Evolutionary conservation across 2,113 vertebrate genomes (phyloP).

Genomic region (Sinocyclocheilus anophthalmus): DNA sequence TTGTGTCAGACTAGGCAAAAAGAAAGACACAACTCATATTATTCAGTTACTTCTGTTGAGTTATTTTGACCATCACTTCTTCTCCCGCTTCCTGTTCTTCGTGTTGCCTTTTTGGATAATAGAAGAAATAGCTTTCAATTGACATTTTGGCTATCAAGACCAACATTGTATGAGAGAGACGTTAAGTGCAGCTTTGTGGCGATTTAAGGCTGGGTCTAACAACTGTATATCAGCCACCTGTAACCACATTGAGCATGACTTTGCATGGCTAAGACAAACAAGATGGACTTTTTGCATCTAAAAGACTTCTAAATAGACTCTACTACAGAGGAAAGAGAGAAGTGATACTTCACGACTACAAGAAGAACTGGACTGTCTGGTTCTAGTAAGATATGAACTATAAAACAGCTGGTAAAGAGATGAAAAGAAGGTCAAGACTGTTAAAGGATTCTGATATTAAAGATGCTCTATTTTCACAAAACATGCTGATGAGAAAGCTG

Average conservation of each 20-base stretch:
- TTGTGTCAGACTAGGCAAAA: background rate
- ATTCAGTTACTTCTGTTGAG: background rate
- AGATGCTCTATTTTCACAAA: constrained; percentile 53
- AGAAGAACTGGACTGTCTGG: background rate
- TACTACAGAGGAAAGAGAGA: constrained; percentile 57
- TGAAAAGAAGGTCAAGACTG: background rate
- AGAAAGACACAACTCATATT: too few species aligned
- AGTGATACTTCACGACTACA: background rate
- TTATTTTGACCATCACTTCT: background rate
- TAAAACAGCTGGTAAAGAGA: background rate
- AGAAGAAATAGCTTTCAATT: background rate
- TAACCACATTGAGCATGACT: constrained; percentile 65
- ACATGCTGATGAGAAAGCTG: background rate
- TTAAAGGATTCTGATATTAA: background rate
- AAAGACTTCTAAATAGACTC: constrained; percentile 47
- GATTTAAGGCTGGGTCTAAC: background rate
- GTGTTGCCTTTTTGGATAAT: background rate
- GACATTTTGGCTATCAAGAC: background rate
- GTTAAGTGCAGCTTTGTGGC: background rate
- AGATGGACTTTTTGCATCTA: constrained; percentile 4
- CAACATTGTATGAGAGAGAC: constrained; percentile 1
- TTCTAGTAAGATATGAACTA: constrained; percentile 1
- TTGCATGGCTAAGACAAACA: constrained; percentile 70
- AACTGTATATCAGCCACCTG: background rate
- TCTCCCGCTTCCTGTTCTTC: background rate